Percentiles rank a stretch among this genome's conserved stretches.
These are phyloP conservation scores for Dynastes tityus DNA, from an alignment of 2,888 invertebrate species.

Conservation along the genomic window DNA sequence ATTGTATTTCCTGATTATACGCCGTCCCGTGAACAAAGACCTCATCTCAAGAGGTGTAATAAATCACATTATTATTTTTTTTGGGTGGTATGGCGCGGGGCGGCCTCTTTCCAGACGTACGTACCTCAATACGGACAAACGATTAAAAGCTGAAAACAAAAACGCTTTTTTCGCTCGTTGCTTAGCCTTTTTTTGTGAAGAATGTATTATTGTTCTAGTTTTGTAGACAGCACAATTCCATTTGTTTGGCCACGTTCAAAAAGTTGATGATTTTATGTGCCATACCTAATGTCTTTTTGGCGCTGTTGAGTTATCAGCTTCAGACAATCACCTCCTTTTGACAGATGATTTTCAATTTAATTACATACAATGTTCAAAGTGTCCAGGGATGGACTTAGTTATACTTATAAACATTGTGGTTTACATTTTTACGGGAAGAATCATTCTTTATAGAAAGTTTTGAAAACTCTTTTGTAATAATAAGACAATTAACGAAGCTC, in stretches of 20 bases:
- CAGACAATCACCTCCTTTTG: too few species aligned
- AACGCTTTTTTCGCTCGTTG: slow-evolving; percentile 21
- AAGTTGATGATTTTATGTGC: background rate
- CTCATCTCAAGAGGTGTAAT: slow-evolving; percentile 68
- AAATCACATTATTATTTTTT: slow-evolving; percentile 67
- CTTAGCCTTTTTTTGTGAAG: slow-evolving; percentile 4
- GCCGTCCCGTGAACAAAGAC: slow-evolving; percentile 62
- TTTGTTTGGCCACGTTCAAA: slow-evolving; percentile 5
- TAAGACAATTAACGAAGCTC: too few species aligned
- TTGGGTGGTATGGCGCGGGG: slow-evolving; percentile 1
- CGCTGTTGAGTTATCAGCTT: too few species aligned
- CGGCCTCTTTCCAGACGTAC: slow-evolving; percentile 18
- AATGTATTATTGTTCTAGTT: slow-evolving; percentile 32
- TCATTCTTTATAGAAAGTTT: too few species aligned
- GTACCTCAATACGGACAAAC: slow-evolving; percentile 35
- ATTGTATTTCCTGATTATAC: slow-evolving; percentile 69
- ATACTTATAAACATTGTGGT: too few species aligned
- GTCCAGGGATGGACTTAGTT: too few species aligned
- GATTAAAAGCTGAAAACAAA: slow-evolving; percentile 27
- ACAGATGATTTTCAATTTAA: too few species aligned
- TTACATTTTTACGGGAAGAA: too few species aligned
- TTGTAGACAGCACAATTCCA: slow-evolving; percentile 5
- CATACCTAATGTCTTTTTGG: too few species aligned
- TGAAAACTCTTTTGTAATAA: too few species aligned
- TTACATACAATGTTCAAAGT: too few species aligned